A percentile compares a stretch with the other conserved stretches of the same genome.
Evolutionary conservation across 2,888 invertebrate species (phyloP).

Genomic region (Agrilus mali): DNA sequence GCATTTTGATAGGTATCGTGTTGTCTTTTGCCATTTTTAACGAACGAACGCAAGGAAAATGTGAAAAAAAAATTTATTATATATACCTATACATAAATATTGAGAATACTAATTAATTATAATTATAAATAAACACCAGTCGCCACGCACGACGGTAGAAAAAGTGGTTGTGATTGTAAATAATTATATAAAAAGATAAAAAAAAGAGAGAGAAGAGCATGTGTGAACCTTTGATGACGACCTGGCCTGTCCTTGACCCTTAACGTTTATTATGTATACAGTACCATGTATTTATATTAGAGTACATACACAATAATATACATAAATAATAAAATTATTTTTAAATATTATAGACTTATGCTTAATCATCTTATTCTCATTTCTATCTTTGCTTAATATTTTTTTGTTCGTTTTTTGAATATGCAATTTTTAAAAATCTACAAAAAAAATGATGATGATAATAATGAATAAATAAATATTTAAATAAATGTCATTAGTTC

Average conservation of each 20-base stretch:
- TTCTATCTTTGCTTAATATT: constrained; percentile 27
- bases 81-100: constrained; percentile 1
- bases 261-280: constrained; percentile 29
- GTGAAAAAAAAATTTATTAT: constrained; percentile 4
- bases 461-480: constrained; percentile 25
- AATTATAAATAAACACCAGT: background rate
- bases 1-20: too few species aligned
- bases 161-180: constrained; percentile 34
- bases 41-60: constrained; percentile 4
- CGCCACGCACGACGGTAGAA: constrained; percentile 9
- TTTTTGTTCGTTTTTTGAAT: constrained; percentile 30
- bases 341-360: constrained; percentile 5
- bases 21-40: constrained; percentile 7
- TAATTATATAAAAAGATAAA: constrained; percentile 10
- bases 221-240: constrained; percentile 33
- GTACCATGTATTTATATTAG: constrained; percentile 32
- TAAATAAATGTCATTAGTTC: constrained; percentile 30
- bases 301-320: constrained; percentile 26
- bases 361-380: too few species aligned
- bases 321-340: constrained; percentile 5
- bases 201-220: background rate
- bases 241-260: constrained; percentile 35
- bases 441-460: constrained; percentile 29
- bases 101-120: constrained; percentile 3
- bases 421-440: constrained; percentile 22